A percentile compares a stretch with the other conserved stretches of the same genome.
Conservation (phyloP, 1,140 invertebrate species). For the Chrysoperla carnea region DNA sequence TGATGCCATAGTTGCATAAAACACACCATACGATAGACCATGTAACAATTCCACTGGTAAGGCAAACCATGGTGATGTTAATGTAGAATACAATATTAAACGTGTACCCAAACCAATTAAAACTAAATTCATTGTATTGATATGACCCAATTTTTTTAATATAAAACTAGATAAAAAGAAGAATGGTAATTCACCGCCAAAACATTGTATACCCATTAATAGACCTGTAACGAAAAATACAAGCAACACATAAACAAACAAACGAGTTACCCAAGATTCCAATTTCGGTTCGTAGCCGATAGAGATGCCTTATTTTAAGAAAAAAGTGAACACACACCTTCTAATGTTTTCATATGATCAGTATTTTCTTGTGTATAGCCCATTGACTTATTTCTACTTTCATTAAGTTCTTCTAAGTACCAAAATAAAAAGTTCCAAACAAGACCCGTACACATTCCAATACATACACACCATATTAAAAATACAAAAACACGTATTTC, state of each 20-base stretch:
- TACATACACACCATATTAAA: conserved; percentile 56
- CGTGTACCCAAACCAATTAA: conserved; percentile 55
- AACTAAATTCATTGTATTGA: conserved; percentile 64
- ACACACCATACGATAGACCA: conserved; percentile 74
- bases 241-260: conserved; percentile 21
- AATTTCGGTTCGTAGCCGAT: too few relatives aligned
- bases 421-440: conserved; percentile 82
- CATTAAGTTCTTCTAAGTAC: conserved; percentile 54
- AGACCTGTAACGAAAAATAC: conserved; percentile 9
- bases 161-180: conserved; percentile 71
- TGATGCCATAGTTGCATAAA: conserved; percentile 76
- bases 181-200: conserved; percentile 76
- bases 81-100: conserved; percentile 65
- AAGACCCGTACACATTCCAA: conserved; percentile 68
- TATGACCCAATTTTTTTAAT: conserved; percentile 64
- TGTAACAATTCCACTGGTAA: conserved; percentile 73
- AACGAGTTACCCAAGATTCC: too few relatives aligned
- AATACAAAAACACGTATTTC: conserved; percentile 47
- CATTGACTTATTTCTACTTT: conserved; percentile 10
- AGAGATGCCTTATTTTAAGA: too few relatives aligned
- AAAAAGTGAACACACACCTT: too few relatives aligned
- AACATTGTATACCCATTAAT: conserved; percentile 59
- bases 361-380: too few relatives aligned
- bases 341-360: conserved; percentile 48
- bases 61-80: conserved; percentile 64